Percentiles rank a stretch among this genome's conserved stretches.
Evolutionary conservation across 2,113 vertebrate genomes (phyloP).

Genomic region (Daboia siamensis): DNA sequence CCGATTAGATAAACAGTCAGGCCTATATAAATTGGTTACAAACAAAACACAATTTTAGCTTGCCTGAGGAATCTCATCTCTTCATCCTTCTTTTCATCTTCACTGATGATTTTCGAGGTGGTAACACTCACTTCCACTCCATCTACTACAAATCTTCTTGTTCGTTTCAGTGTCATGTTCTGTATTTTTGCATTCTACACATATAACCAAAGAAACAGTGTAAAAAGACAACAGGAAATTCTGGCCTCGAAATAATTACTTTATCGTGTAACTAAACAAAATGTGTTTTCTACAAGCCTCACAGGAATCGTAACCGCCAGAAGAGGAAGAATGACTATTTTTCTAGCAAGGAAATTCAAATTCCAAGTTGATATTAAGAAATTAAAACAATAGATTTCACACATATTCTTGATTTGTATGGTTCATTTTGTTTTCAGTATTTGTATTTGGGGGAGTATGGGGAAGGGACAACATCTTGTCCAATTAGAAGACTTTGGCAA

Average conservation of each 20-base stretch:
- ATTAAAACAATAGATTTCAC: neutral
- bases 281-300: neutral
- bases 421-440: neutral
- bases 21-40: rapidly evolving
- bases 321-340: neutral
- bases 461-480: neutral
- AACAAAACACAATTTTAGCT: constrained; percentile 24
- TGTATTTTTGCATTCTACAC: constrained; percentile 75
- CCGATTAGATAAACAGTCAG: rapidly evolving
- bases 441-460: neutral
- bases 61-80: constrained; percentile 97
- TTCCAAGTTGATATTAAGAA: neutral
- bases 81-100: constrained; percentile 97
- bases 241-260: neutral
- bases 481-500: neutral
- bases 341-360: neutral
- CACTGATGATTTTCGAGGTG: constrained; percentile 93
- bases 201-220: neutral
- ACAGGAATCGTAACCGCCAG: neutral
- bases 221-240: neutral
- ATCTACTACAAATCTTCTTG: constrained; percentile 89
- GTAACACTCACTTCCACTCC: constrained; percentile 95
- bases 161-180: constrained; percentile 92
- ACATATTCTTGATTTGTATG: neutral
- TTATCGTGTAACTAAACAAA: neutral